Evolutionary conservation across 2,888 invertebrate species (phyloP).

Genomic region (Spodoptera exigua): DNA sequence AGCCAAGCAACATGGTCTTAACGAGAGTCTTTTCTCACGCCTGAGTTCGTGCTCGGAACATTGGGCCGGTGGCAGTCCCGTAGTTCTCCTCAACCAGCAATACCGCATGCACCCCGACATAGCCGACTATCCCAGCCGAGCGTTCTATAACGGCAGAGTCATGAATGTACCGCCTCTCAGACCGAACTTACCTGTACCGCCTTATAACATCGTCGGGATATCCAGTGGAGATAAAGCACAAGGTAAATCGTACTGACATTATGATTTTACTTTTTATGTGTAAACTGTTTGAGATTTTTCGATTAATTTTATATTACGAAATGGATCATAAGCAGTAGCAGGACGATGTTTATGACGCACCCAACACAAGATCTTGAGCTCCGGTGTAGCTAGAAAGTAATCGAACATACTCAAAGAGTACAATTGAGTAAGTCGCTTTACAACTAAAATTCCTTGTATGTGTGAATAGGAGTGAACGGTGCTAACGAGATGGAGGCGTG

Average conservation of each 20-base stretch:
- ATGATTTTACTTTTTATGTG: neutral
- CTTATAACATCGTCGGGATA: constrained; percentile 75
- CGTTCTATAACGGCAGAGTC: constrained; percentile 91
- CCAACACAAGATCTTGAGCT: no score
- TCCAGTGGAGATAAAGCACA: constrained; percentile 79
- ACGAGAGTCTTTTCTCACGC: constrained; percentile 94
- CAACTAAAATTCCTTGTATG: neutral
- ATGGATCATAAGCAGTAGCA: no score
- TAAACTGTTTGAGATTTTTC: no score
- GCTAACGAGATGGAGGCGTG: constrained; percentile 83
- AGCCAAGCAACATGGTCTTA: constrained; percentile 92
- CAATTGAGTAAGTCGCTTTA: no score
- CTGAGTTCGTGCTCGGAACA: constrained; percentile 89
- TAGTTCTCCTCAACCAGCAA: constrained; percentile 91
- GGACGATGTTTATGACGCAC: no score
- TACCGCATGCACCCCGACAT: constrained; percentile 96
- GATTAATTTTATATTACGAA: no score
- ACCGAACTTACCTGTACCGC: constrained; percentile 68
- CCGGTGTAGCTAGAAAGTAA: no score
- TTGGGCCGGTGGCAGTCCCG: constrained; percentile 75
- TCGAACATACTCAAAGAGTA: no score
- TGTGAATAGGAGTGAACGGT: constrained; percentile 67
- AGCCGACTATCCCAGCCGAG: constrained; percentile 93
- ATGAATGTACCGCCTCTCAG: constrained; percentile 65
- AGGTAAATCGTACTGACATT: constrained; percentile 60